These are phyloP conservation scores for Microhierax caerulescens DNA, from an alignment of 2,797 vertebrate species.

Conservation along the genomic window DNA sequence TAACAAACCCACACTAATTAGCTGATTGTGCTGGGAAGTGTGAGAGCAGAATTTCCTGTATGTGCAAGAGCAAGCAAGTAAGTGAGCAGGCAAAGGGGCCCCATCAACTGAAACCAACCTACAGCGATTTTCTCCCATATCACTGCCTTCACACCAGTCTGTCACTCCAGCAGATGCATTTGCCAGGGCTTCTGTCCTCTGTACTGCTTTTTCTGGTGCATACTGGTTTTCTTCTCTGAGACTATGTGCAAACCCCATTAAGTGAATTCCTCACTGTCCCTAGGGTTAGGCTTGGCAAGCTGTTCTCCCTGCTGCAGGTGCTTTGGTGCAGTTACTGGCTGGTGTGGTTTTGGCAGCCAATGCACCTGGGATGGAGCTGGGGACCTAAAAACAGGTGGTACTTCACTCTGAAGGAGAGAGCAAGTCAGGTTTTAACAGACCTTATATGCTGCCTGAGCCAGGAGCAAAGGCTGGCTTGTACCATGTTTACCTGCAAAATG, in stretches of 20 bases:
- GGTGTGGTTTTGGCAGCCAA: background rate
- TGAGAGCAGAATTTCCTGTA: constrained; percentile 65
- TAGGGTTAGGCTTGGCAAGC: background rate
- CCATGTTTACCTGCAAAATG: accelerated
- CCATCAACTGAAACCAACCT: constrained; percentile 1
- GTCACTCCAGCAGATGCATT: background rate
- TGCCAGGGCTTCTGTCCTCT: background rate
- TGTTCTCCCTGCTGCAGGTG: background rate
- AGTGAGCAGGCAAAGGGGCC: background rate
- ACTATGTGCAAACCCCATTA: background rate
- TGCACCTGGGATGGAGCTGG: background rate
- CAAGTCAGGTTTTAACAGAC: background rate
- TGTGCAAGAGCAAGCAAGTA: background rate
- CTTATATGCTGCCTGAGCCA: background rate
- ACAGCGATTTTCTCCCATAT: background rate
- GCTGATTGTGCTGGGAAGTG: constrained; percentile 68
- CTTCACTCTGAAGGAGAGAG: background rate
- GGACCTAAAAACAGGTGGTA: background rate
- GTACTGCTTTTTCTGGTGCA: background rate
- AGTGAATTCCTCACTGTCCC: background rate
- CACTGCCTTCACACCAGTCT: background rate
- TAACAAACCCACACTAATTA: constrained; percentile 69
- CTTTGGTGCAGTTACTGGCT: background rate
- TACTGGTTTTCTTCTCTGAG: background rate
- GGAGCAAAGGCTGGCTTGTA: background rate